Base-by-base conservation (phyloP, 2,113 vertebrate species). In the Ariopsis seemanni region DNA sequence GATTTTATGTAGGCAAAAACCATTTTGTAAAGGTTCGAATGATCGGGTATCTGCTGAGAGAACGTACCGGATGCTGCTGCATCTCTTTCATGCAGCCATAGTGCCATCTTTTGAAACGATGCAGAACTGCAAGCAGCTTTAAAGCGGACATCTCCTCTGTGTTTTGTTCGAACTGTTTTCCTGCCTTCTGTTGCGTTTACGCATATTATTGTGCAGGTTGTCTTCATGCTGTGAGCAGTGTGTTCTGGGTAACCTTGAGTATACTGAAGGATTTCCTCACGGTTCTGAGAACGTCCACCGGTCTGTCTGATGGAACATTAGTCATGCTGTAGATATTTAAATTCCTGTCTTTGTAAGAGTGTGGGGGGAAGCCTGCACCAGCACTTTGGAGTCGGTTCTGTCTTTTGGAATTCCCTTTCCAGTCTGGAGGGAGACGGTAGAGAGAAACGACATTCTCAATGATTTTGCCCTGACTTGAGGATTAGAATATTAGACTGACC, bases 41-140 rank as follows among this genome's bases (percentile, higher is more conserved):
- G 55, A 63, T 69, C n/a, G 63, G 80, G 62, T 27, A 6, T 53
- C 80, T 77, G 48, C 15, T 9, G 20, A 67, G 85, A 34, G 48
- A 58, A 15, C 10, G 34, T 30, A 34, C 58, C 6, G 34, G 52
- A 52, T 57, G 60, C 58, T 20, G 34, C 20, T 12, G 27, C 22
- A n/a, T 89, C 88, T 92, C 83, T 96, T 96, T 93, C 95, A 79
- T 95, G 97, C 93, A 93, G 95, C 94, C 95, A 97, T 90, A 97
- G 96, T 98, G 97, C 97, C 97, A 98, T 97, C 97, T 98, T 94
- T 96, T 96, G 97, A 95, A 91, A 63, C 25, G 42, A 80, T 60
- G 74, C 42, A 90, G 96, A 92, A 99, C 92, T 94, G 63, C 94
- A 89, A 52, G 58, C 83, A 18, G 55, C 27, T 87, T 85, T 87